Conservation (phyloP, 2,113 vertebrate species). For the Cyprinodon variegatus region DNA sequence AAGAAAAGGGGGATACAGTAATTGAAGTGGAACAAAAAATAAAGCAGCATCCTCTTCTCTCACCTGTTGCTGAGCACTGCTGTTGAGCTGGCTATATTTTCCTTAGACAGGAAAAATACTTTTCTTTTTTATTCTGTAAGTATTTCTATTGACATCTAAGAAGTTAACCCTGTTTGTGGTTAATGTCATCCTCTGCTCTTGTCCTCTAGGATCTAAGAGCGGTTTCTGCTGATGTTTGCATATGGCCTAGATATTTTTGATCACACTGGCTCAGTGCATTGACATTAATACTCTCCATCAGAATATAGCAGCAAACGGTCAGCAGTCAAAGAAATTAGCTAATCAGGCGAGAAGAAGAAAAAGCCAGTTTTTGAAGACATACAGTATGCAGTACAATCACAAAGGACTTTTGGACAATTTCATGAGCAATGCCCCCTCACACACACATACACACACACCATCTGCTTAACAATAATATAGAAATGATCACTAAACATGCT, state of each 20-base stretch:
- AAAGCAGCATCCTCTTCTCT: not conserved
- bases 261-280: no score
- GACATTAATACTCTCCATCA: not conserved
- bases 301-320: not conserved
- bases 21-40: not conserved
- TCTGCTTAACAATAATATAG: not conserved
- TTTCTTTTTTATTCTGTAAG: not conserved
- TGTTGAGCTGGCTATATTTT: not conserved
- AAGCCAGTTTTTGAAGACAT: no score
- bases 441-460: no score
- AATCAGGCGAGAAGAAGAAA: no score
- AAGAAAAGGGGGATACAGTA: not conserved
- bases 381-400: no score
- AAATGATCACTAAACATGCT: not conserved
- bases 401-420: no score
- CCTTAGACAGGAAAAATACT: not conserved
- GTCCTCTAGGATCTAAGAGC: not conserved
- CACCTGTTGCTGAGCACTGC: not conserved
- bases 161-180: not conserved
- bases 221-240: not conserved
- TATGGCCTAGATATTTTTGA: not conserved
- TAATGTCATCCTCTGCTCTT: not conserved
- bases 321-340: not conserved
- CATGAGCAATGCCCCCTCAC: no score
- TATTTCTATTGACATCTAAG: not conserved